Evolutionary conservation across 2,888 invertebrate species (phyloP), one percentile per base, ranked within the genome.

Genomic region (Zhuqinia jingwanae): DNA sequence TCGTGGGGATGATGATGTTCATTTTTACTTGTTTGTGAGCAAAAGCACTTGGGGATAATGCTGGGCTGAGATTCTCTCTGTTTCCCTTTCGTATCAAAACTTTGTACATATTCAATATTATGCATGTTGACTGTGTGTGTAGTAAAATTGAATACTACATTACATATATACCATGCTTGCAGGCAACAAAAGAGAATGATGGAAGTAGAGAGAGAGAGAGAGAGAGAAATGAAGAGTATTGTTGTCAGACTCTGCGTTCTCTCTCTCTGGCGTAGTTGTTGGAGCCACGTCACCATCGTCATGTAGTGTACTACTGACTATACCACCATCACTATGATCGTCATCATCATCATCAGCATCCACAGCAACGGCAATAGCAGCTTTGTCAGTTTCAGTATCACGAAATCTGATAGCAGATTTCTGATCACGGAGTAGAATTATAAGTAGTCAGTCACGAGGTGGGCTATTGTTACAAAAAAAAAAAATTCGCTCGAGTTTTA

Each of bases 381-480:
- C 53, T 17, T 53, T 20, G 17, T 53, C 47, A 13, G n/a, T 5
- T n/a, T 53, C 20, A 53, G 17, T 53, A 68, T 81, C 81, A 70
- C 58, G 81, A 81, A 81, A 81, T 81, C 70, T 81, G 70, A 70
- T 81, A 68, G 56, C n/a, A n/a, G n/a, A n/a, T n/a, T n/a, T n/a
- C n/a, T n/a, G n/a, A n/a, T n/a, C n/a, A 45, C 20, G n/a, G 56
- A n/a, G n/a, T n/a, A 68, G 63, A 76, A 27, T 73, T 42, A 20
- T 42, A 56, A 11, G 58, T 68, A 81, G 70, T 58, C 58, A 58
- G 58, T 73, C 81, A 81, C 81, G 68, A 81, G 70, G 81, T 81
- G 81, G 68, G 70, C 81, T 73, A 81, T 73, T 81, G 81, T 81
- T 81, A 63, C 47, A 53, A 81, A 81, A 79, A n/a, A n/a, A n/a